Percentiles rank a stretch among this genome's conserved stretches.
phyloP scores from a whole-genome alignment of 2,113 vertebrate genomes.

The Leptocoma aspasia region DNA sequence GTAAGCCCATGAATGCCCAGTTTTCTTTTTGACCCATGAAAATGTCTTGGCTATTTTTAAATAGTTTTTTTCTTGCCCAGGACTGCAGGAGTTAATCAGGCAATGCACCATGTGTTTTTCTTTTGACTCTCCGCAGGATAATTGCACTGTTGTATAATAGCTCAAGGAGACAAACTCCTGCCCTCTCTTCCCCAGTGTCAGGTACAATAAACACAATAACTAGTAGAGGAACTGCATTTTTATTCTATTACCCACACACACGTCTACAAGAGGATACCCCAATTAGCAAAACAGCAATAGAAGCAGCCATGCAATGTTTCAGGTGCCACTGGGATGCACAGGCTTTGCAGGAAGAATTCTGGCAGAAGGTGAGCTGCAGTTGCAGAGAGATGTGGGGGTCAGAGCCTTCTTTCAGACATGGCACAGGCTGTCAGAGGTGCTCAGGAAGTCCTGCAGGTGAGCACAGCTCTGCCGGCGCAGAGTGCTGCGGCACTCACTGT shows the following conservation, averaged over 20 bases:
- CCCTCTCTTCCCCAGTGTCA: background rate
- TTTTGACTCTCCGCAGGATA: background rate
- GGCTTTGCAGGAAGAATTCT: background rate
- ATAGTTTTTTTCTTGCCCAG: background rate
- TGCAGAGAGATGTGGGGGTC: background rate
- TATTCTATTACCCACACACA: background rate
- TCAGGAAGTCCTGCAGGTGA: conserved; percentile 52
- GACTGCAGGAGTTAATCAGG: background rate
- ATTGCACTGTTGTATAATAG: background rate
- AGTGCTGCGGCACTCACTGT: conserved; percentile 29
- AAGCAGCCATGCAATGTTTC: background rate
- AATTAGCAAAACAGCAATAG: background rate
- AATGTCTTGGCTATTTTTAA: background rate
- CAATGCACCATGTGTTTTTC: background rate
- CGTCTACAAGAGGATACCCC: background rate
- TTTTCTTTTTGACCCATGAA: background rate
- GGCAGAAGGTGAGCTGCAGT: background rate
- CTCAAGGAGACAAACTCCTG: background rate
- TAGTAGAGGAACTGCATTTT: background rate
- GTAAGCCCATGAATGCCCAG: background rate
- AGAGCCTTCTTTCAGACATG: background rate
- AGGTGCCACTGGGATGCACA: background rate
- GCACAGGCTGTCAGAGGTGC: background rate
- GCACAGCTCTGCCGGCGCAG: conserved; percentile 45
- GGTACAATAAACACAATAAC: background rate